phyloP scores from a whole-genome alignment of 2,113 vertebrate genomes.

The Podarcis cretensis region DNA sequence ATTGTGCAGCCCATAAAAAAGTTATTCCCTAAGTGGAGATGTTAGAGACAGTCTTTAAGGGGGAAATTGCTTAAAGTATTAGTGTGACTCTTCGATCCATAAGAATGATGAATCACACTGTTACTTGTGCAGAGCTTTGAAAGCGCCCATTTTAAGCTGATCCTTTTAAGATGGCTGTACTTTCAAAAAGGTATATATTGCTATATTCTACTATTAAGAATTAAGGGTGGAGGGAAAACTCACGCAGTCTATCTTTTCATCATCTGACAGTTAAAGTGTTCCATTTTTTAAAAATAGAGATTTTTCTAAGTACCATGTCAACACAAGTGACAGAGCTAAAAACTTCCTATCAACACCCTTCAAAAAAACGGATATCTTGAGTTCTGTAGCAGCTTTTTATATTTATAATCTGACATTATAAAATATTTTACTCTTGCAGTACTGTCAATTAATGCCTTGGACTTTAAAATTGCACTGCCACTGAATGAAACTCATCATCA shows the following conservation, averaged over 20 bases:
- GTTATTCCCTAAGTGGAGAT: neutral
- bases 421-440: neutral
- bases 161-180: slow-evolving; percentile 2
- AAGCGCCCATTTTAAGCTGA: neutral
- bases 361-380: slow-evolving; percentile 16
- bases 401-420: neutral
- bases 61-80: neutral
- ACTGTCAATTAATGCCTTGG: neutral
- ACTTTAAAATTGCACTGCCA: slow-evolving; percentile 1
- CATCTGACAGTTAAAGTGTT: slow-evolving; percentile 25
- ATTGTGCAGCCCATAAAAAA: neutral
- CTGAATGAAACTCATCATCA: neutral
- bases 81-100: neutral
- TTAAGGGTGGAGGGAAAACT: neutral
- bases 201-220: neutral
- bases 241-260: neutral
- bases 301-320: neutral
- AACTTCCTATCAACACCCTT: slow-evolving; percentile 26
- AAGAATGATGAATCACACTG: neutral
- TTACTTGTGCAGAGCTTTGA: neutral
- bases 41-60: neutral
- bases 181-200: neutral
- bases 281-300: slow-evolving; percentile 18
- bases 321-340: neutral
- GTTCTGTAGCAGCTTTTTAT: neutral